phyloP scores from a whole-genome alignment of 1,140 invertebrate genomes.

The Drosophila kohkoa region DNA sequence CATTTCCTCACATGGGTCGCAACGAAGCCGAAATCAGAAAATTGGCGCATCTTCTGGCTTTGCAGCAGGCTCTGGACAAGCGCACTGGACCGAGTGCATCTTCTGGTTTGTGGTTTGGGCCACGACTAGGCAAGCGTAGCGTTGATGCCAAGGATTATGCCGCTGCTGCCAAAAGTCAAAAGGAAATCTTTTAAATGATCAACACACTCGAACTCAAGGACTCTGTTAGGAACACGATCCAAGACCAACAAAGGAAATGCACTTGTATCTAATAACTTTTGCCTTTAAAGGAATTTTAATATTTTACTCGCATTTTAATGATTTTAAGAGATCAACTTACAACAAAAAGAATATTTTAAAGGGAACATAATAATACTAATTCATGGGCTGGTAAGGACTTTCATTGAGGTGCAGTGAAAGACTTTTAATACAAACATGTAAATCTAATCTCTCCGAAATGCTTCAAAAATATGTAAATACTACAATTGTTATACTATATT shows the following conservation, averaged over 20 bases:
- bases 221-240: not conserved
- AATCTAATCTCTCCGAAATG: conserved; percentile 16
- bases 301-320: conserved; percentile 12
- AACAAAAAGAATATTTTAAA: conserved; percentile 49
- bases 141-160: conserved; percentile 58
- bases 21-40: conserved; percentile 82
- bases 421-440: not conserved
- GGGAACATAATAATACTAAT: conserved; percentile 48
- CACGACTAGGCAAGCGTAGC: conserved; percentile 85
- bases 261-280: conserved; percentile 25
- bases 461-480: conserved; percentile 51
- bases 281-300: conserved; percentile 5
- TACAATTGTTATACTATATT: conserved; percentile 16
- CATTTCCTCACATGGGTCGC: conserved; percentile 86
- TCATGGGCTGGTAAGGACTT: conserved; percentile 77
- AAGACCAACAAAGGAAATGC: not conserved
- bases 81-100: conserved; percentile 80
- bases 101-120: conserved; percentile 87
- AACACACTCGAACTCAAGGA: not conserved
- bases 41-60: conserved; percentile 75
- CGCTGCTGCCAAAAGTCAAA: conserved; percentile 56
- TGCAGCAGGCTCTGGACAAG: conserved; percentile 79
- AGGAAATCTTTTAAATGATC: conserved; percentile 64
- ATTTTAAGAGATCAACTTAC: conserved; percentile 48
- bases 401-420: conserved; percentile 48